These are phyloP conservation scores for Synergus japonicus DNA, from an alignment of 2,888 invertebrate genomes.

Conservation along the genomic window DNA sequence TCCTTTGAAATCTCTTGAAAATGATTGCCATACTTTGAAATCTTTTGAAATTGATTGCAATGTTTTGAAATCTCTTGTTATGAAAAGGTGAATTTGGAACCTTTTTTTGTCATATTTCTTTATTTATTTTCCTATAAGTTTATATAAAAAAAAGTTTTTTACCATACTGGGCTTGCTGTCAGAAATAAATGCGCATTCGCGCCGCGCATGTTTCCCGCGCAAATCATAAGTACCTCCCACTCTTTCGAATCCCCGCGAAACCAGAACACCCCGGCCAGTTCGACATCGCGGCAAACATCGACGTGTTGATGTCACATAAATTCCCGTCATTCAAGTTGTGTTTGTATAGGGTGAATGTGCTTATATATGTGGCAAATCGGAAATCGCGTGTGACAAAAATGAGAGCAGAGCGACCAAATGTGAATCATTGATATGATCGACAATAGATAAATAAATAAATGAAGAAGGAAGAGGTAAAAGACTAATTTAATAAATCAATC, in stretches of 20 bases:
- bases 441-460: background rate
- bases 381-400: conserved; percentile 35
- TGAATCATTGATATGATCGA: background rate
- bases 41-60: too few relatives aligned
- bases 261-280: conserved; percentile 74
- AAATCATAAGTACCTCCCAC: conserved; percentile 62
- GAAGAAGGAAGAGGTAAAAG: conserved; percentile 17
- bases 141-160: background rate
- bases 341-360: conserved; percentile 37
- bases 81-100: too few relatives aligned
- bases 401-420: background rate
- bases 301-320: conserved; percentile 49
- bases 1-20: too few relatives aligned
- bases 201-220: conserved; percentile 68
- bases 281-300: conserved; percentile 71
- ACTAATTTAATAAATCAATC: background rate
- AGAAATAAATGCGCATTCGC: conserved; percentile 54
- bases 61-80: too few relatives aligned
- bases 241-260: conserved; percentile 68
- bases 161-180: background rate
- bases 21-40: too few relatives aligned
- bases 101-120: background rate
- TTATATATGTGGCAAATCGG: conserved; percentile 32
- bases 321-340: conserved; percentile 18
- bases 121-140: background rate